Evolutionary conservation across 1,140 invertebrate genomes (phyloP).

Genomic region (Drosophila pseudoobscura): DNA sequence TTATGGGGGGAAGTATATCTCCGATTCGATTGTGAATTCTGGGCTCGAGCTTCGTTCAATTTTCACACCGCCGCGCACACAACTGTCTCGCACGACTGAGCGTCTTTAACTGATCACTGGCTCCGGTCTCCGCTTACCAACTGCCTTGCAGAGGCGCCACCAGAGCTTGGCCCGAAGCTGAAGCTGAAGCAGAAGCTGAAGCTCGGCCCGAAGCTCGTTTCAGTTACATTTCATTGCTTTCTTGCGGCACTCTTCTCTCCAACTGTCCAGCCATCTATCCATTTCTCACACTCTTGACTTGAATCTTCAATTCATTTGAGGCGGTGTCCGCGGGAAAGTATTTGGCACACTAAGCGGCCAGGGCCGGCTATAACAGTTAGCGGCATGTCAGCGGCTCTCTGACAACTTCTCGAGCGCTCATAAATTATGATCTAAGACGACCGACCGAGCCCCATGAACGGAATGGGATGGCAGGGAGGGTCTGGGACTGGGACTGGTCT

Average conservation of each 20-base stretch:
- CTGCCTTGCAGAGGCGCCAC: constrained; percentile 44
- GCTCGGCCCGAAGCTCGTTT: constrained; percentile 19
- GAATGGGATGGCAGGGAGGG: neutral
- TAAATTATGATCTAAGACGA: constrained; percentile 46
- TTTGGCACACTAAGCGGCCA: constrained; percentile 76
- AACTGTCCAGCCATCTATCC: neutral
- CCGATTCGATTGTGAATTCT: constrained; percentile 33
- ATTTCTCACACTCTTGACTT: constrained; percentile 31
- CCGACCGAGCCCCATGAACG: constrained; percentile 25
- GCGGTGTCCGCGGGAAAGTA: constrained; percentile 68
- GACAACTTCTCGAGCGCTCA: constrained; percentile 21
- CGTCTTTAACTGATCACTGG: constrained; percentile 82
- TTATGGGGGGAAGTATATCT: constrained; percentile 33
- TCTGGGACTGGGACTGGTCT: too few relatives aligned
- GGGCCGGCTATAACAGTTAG: constrained; percentile 65
- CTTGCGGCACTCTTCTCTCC: constrained; percentile 32
- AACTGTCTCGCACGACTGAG: constrained; percentile 82
- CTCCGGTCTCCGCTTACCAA: constrained; percentile 75
- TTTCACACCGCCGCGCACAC: constrained; percentile 79
- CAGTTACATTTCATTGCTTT: constrained; percentile 59
- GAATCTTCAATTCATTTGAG: constrained; percentile 73
- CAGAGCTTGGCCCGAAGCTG: constrained; percentile 27
- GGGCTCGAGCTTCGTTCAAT: constrained; percentile 55
- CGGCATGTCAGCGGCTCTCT: constrained; percentile 26
- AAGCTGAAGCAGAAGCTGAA: neutral